A percentile compares a stretch with the other conserved stretches of the same genome.
Conservation (phyloP, 2,797 vertebrate genomes). For the Amazona finschi region DNA sequence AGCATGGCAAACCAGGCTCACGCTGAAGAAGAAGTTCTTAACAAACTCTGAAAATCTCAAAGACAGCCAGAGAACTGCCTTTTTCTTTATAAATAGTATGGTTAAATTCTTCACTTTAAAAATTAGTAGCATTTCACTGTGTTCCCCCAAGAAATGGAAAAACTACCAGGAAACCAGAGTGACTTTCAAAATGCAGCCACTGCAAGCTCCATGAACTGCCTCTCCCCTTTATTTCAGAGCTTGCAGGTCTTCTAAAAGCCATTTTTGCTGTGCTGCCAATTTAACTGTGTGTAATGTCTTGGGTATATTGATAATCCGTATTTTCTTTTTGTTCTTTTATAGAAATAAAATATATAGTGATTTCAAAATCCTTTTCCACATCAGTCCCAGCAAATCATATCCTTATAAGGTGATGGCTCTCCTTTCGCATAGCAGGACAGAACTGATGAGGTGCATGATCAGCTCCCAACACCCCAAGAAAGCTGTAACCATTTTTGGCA, state of each 20-base stretch:
- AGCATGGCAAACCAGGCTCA: neutral
- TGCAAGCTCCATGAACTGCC: neutral
- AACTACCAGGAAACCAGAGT: neutral
- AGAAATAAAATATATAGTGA: neutral
- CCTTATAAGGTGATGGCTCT: neutral
- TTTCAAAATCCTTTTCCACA: neutral
- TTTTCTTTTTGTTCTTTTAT: neutral
- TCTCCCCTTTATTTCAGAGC: neutral
- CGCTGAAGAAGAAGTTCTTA: neutral
- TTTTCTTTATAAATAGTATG: neutral
- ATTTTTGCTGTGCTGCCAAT: neutral
- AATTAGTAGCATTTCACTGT: neutral
- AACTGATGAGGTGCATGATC: conserved; percentile 14
- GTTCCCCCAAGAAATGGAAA: neutral
- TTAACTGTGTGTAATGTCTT: neutral
- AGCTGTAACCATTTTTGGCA: conserved; percentile 26
- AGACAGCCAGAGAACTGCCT: neutral
- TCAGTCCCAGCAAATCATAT: neutral
- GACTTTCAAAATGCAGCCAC: neutral
- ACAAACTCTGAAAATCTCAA: neutral
- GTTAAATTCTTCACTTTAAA: neutral
- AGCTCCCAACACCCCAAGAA: conserved; percentile 14
- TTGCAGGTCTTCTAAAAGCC: neutral
- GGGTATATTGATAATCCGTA: neutral
- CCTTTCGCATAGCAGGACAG: neutral